phyloP scores from a whole-genome alignment of 2,888 invertebrate genomes.

The Caenorhabditis sp. region DNA sequence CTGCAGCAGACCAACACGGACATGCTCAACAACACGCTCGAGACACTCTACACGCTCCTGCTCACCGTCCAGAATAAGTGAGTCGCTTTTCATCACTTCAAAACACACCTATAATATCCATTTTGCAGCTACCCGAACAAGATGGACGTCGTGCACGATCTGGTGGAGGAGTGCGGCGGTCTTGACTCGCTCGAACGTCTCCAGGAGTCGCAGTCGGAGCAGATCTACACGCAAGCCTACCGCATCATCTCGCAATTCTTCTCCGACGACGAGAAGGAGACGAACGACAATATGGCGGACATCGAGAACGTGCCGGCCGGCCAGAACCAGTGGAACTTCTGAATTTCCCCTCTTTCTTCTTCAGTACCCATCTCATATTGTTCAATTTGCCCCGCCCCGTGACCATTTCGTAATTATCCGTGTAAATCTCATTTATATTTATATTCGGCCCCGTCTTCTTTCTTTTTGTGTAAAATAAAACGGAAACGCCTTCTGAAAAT shows the following conservation, averaged over 20 bases:
- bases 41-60: constrained; percentile 62
- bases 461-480: no score
- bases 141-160: constrained; percentile 86
- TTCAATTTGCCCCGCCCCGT: neutral
- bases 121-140: constrained; percentile 59
- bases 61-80: constrained; percentile 55
- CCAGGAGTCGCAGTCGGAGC: constrained; percentile 81
- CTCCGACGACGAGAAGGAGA: constrained; percentile 69
- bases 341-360: neutral
- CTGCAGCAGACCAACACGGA: constrained; percentile 68
- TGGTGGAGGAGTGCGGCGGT: constrained; percentile 90
- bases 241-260: constrained; percentile 82
- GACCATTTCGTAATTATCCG: neutral
- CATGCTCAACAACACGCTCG: constrained; percentile 69
- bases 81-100: constrained; percentile 4
- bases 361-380: constrained; percentile 8
- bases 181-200: constrained; percentile 82
- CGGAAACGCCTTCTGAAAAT: no score
- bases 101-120: neutral
- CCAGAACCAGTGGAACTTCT: constrained; percentile 23
- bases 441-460: no score
- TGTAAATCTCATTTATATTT: no score
- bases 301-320: neutral
- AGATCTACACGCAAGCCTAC: constrained; percentile 80
- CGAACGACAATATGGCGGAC: neutral